phyloP scores from a whole-genome alignment of 2,113 vertebrate species.

The Larimichthys polyactis region DNA sequence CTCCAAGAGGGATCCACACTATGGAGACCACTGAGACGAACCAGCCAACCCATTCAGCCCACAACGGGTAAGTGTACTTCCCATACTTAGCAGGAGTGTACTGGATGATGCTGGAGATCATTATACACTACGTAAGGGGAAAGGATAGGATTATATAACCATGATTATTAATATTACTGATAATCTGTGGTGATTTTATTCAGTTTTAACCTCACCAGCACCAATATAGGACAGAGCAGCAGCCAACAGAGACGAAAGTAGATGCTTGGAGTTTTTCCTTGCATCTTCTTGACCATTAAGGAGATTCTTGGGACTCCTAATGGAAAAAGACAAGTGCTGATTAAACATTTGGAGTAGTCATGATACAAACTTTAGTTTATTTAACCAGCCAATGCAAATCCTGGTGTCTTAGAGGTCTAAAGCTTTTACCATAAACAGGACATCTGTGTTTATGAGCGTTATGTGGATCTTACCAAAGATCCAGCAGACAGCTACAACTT shows the following conservation, averaged over 20 bases:
- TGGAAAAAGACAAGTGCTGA: background rate
- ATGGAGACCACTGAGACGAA: constrained; percentile 79
- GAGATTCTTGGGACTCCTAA: constrained; percentile 75
- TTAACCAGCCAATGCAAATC: background rate
- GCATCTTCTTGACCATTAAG: constrained; percentile 79
- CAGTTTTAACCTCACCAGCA: constrained; percentile 76
- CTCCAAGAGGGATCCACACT: constrained; percentile 84
- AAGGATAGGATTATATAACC: background rate
- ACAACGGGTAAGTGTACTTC: constrained; percentile 79
- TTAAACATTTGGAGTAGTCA: background rate
- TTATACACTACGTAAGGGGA: constrained; percentile 71
- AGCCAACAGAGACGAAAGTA: constrained; percentile 82
- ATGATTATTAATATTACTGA: background rate
- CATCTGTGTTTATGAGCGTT: background rate
- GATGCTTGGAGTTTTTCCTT: constrained; percentile 73
- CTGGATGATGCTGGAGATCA: constrained; percentile 78
- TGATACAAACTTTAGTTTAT: background rate
- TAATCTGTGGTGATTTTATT: background rate
- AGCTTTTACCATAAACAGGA: background rate
- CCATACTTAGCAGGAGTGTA: constrained; percentile 82
- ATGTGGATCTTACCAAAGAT: constrained; percentile 78
- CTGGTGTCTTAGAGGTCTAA: background rate
- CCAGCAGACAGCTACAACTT: constrained; percentile 81
- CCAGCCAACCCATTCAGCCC: constrained; percentile 84
- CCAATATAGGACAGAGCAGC: constrained; percentile 76